Conservation (phyloP, 2,113 vertebrate genomes). For the Gavia stellata region DNA sequence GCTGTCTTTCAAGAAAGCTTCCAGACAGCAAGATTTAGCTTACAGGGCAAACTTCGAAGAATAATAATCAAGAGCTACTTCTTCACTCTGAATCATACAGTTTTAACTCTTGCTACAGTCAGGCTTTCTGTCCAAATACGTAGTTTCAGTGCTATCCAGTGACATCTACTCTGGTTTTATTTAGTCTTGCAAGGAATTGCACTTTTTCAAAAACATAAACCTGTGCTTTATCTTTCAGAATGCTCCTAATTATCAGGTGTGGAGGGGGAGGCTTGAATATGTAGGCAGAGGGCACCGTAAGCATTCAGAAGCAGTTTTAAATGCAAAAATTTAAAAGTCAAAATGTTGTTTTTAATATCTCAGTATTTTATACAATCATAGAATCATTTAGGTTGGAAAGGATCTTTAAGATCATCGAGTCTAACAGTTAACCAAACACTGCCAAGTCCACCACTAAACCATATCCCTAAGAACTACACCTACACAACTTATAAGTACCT, state of each 20-base stretch:
- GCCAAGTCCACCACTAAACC: too few species aligned
- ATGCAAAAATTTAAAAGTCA: background rate
- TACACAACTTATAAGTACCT: too few species aligned
- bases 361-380: too few species aligned
- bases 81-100: background rate
- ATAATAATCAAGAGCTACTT: background rate
- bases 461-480: too few species aligned
- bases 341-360: background rate
- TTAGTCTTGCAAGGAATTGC: background rate
- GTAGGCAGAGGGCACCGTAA: background rate
- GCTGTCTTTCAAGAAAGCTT: background rate
- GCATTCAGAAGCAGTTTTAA: background rate
- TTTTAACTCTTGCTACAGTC: background rate
- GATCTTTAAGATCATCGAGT: too few species aligned
- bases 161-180: background rate
- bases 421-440: too few species aligned
- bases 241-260: background rate
- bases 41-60: background rate
- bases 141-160: background rate
- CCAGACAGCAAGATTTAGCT: background rate
- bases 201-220: background rate
- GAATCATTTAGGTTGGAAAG: too few species aligned
- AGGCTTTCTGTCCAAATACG: background rate
- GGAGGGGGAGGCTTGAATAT: background rate
- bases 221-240: background rate